Conservation (phyloP, 2,888 invertebrate species). For the Spisula subtruncata region DNA sequence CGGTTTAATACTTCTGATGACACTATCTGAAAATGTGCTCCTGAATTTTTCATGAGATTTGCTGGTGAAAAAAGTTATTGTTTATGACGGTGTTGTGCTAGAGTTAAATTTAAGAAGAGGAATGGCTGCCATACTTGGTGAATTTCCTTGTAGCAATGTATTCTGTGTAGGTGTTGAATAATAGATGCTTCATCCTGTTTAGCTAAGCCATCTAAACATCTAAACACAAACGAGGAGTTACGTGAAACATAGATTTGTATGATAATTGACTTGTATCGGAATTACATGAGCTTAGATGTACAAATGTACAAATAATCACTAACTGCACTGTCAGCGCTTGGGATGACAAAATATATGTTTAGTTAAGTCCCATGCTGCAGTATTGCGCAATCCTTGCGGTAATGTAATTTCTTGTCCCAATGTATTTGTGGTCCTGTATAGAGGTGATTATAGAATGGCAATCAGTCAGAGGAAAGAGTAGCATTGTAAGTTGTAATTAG, state of each 20-base stretch:
- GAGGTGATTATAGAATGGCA: no score
- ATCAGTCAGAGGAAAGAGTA: no score
- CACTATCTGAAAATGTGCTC: conserved; percentile 11
- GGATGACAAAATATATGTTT: not conserved
- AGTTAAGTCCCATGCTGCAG: no score
- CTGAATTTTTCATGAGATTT: conserved; percentile 15
- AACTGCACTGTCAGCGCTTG: not conserved
- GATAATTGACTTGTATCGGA: not conserved
- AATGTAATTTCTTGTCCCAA: no score
- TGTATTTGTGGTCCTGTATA: no score
- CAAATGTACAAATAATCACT: not conserved
- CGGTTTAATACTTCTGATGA: not conserved
- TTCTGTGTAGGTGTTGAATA: conserved; percentile 13
- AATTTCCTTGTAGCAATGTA: not conserved
- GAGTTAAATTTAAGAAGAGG: not conserved
- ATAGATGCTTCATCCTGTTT: not conserved
- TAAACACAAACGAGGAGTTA: not conserved
- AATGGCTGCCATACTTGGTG: not conserved
- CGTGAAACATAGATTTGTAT: not conserved
- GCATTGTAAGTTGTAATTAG: no score
- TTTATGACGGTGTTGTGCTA: conserved; percentile 13
- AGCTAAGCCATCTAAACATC: not conserved
- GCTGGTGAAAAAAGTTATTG: conserved; percentile 1
- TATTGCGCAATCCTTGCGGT: no score
- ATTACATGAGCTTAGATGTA: not conserved